Evolutionary conservation across 1,140 invertebrate species (phyloP).

Genomic region (Coenobita brevimanus): DNA sequence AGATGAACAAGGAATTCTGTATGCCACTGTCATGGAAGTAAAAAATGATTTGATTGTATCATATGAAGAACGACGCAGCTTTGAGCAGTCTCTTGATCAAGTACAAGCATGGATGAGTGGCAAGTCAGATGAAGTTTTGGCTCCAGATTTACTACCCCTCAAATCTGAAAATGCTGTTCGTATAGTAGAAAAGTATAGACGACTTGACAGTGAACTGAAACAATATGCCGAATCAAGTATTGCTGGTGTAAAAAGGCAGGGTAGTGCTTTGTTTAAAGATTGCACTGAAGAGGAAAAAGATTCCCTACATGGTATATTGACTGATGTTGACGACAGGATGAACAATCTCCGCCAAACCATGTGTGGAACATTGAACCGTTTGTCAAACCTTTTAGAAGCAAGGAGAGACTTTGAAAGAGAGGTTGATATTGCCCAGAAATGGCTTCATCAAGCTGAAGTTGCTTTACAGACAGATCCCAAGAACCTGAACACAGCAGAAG

Average conservation of each 20-base stretch:
- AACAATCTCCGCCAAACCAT: slow-evolving; percentile 73
- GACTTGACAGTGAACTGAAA: slow-evolving; percentile 83
- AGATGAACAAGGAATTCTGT: slow-evolving; percentile 72
- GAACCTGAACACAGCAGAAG: slow-evolving; percentile 81
- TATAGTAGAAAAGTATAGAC: slow-evolving; percentile 83
- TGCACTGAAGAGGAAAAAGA: slow-evolving; percentile 82
- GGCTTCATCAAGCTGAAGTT: slow-evolving; percentile 91
- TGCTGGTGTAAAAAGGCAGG: slow-evolving; percentile 82
- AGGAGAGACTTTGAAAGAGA: slow-evolving; percentile 87
- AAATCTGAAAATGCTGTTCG: slow-evolving; percentile 80
- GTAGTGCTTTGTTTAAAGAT: slow-evolving; percentile 84
- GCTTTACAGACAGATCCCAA: slow-evolving; percentile 85
- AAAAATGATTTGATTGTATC: slow-evolving; percentile 81
- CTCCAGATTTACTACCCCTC: slow-evolving; percentile 80
- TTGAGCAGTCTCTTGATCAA: slow-evolving; percentile 85
- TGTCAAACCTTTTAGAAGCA: slow-evolving; percentile 83
- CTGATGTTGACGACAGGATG: slow-evolving; percentile 77
- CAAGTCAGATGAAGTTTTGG: slow-evolving; percentile 82
- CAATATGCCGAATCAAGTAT: slow-evolving; percentile 85
- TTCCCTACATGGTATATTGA: slow-evolving; percentile 72
- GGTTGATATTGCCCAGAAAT: slow-evolving; percentile 85
- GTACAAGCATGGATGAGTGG: slow-evolving; percentile 85
- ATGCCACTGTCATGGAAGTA: slow-evolving; percentile 75
- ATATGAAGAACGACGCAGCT: slow-evolving; percentile 80
- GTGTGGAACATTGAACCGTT: slow-evolving; percentile 80